A percentile compares a stretch with the other conserved stretches of the same genome.
Evolutionary conservation across 1,140 invertebrate genomes (phyloP).

Genomic region (Cecropterus lyciades): DNA sequence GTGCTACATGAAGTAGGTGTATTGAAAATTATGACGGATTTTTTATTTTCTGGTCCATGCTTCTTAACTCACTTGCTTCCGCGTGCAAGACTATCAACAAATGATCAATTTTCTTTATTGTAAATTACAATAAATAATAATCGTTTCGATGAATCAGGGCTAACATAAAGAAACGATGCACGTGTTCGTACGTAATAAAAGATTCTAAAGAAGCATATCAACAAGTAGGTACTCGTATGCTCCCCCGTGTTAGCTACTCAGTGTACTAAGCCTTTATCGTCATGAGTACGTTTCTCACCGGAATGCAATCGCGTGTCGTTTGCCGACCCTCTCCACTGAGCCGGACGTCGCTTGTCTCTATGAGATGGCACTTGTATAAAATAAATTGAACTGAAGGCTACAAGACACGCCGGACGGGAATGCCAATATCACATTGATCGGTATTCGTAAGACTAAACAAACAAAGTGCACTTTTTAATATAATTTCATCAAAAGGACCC

Average conservation of each 20-base stretch:
- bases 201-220: constrained; percentile 7
- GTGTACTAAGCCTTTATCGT: background rate
- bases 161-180: background rate
- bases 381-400: constrained; percentile 25
- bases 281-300: constrained; percentile 11
- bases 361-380: constrained; percentile 25
- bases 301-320: constrained; percentile 15
- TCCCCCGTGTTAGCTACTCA: background rate
- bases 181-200: background rate
- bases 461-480: too few species aligned
- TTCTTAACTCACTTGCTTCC: too few species aligned
- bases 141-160: background rate
- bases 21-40: too few species aligned
- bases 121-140: background rate
- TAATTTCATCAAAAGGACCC: too few species aligned
- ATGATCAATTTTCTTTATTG: background rate
- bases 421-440: background rate
- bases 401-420: constrained; percentile 1
- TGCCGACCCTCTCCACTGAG: constrained; percentile 18
- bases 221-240: constrained; percentile 5
- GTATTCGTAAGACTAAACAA: background rate
- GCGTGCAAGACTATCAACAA: background rate
- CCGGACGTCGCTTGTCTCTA: constrained; percentile 25
- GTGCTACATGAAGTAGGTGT: too few species aligned
- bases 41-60: too few species aligned